phyloP scores from a whole-genome alignment of 2,888 invertebrate species.

The Cerceris ruficornis region DNA sequence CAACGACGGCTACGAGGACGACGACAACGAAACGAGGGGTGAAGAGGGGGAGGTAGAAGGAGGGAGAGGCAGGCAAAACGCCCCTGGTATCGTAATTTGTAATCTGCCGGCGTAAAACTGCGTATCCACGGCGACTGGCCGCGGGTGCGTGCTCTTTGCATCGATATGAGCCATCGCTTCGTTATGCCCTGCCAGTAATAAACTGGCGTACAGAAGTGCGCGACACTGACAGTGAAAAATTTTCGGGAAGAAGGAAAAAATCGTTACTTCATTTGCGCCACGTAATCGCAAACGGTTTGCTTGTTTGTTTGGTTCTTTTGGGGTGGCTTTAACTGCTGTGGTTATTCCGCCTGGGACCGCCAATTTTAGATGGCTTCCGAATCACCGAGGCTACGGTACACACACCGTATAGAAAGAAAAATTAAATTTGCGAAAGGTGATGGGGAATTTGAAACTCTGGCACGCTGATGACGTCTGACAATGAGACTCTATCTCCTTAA shows the following conservation, averaged over 20 bases:
- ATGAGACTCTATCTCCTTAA: no score
- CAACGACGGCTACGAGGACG: slow-evolving; percentile 61
- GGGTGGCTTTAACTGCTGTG: no score
- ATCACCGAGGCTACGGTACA: no score
- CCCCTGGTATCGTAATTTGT: slow-evolving; percentile 76
- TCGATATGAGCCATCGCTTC: slow-evolving; percentile 66
- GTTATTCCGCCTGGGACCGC: no score
- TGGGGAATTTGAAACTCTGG: no score
- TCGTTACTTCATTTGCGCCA: background rate
- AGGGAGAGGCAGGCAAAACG: background rate
- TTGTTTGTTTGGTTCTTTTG: background rate
- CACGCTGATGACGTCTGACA: no score
- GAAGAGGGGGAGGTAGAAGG: slow-evolving; percentile 13
- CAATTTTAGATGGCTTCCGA: no score
- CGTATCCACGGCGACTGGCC: slow-evolving; percentile 55
- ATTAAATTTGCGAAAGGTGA: no score
- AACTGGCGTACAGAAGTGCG: slow-evolving; percentile 31
- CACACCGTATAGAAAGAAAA: no score
- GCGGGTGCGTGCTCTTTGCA: slow-evolving; percentile 62
- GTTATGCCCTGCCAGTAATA: slow-evolving; percentile 59
- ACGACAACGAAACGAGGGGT: slow-evolving; percentile 44
- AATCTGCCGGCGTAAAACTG: slow-evolving; percentile 73
- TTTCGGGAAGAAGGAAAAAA: slow-evolving; percentile 15
- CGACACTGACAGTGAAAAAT: slow-evolving; percentile 49
- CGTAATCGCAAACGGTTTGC: background rate